phyloP scores from a whole-genome alignment of 1,140 invertebrate genomes.

The Acromyrmex heyeri region DNA sequence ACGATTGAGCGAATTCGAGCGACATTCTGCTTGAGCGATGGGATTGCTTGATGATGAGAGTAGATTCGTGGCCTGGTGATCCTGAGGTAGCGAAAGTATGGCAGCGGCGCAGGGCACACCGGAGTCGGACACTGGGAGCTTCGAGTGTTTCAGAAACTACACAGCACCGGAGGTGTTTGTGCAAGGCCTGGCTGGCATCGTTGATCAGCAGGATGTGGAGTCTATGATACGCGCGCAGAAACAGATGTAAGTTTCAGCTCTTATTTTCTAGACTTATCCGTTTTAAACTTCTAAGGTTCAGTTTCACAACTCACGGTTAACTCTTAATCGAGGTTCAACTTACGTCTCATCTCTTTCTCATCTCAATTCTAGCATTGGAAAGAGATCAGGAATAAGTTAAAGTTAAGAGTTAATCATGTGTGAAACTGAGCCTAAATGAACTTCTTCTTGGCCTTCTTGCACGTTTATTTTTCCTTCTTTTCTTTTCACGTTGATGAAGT shows the following conservation, averaged over 20 bases:
- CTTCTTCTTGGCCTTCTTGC: too few relatives aligned
- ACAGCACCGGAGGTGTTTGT: slow-evolving; percentile 96
- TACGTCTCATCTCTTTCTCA: too few relatives aligned
- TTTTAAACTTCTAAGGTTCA: too few relatives aligned
- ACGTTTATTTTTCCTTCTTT: too few relatives aligned
- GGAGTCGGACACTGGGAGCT: slow-evolving; percentile 90
- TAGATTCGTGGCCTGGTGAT: background rate
- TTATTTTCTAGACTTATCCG: background rate
- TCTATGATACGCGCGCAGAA: slow-evolving; percentile 96
- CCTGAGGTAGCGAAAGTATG: slow-evolving; percentile 70
- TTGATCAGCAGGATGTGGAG: slow-evolving; percentile 96
- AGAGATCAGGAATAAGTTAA: too few relatives aligned
- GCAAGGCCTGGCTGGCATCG: slow-evolving; percentile 95
- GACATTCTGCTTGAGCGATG: background rate
- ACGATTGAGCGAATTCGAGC: background rate
- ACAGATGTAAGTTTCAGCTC: slow-evolving; percentile 91
- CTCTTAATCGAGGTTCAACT: too few relatives aligned
- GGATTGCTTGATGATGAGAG: slow-evolving; percentile 27
- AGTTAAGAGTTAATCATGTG: too few relatives aligned
- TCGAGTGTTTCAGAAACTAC: slow-evolving; percentile 95
- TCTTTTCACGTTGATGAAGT: too few relatives aligned
- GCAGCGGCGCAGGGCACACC: slow-evolving; percentile 87
- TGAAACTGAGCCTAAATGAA: too few relatives aligned
- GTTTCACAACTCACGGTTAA: too few relatives aligned
- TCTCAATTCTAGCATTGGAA: too few relatives aligned